A percentile compares a stretch with the other conserved stretches of the same genome.
Conservation (phyloP, 2,797 vertebrate species). For the Chaetodon trifasciatus region DNA sequence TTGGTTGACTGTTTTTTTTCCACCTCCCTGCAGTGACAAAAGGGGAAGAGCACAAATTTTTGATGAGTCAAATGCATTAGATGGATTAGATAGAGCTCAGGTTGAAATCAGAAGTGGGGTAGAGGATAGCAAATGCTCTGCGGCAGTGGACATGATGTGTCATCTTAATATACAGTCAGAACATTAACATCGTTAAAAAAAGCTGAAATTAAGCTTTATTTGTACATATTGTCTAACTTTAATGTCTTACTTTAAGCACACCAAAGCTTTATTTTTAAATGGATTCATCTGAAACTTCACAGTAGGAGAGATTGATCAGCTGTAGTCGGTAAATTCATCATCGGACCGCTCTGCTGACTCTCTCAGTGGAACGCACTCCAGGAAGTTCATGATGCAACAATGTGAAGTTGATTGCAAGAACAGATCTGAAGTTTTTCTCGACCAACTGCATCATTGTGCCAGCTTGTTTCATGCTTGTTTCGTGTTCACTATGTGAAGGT, state of each 20-base stretch:
- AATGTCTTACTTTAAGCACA: neutral
- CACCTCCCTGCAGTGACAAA: conserved; percentile 34
- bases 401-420: conserved; percentile 25
- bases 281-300: conserved; percentile 8
- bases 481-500: neutral
- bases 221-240: neutral
- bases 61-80: conserved; percentile 29
- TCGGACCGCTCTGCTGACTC: neutral
- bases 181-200: neutral
- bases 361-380: conserved; percentile 10
- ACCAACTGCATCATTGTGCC: neutral
- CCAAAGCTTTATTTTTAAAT: neutral
- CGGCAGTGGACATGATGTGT: neutral
- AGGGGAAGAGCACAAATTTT: conserved; percentile 22
- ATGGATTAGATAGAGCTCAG: conserved; percentile 17
- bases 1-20: conserved; percentile 32
- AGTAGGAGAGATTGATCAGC: neutral
- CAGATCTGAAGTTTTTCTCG: conserved; percentile 5
- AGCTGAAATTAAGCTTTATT: neutral
- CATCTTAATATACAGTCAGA: neutral
- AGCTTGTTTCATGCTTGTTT: conserved; percentile 8
- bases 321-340: conserved; percentile 14
- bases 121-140: neutral
- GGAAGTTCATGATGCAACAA: conserved; percentile 51
- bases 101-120: conserved; percentile 10